Percentiles rank a stretch among this genome's conserved stretches.
Evolutionary conservation across 2,113 vertebrate genomes (phyloP).

Genomic region (Neotoma lepida): DNA sequence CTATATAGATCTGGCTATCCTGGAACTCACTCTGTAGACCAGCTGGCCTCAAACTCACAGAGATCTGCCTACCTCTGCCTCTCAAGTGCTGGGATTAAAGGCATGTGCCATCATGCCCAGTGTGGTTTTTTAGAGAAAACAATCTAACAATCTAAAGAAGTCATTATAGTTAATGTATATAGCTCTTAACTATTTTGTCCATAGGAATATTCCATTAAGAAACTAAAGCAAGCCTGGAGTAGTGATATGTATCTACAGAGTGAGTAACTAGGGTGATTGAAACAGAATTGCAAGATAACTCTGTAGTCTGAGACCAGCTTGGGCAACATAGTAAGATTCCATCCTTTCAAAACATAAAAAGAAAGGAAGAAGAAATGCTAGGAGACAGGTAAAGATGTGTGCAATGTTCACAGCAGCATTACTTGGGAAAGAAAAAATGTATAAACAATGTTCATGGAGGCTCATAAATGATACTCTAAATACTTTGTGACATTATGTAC

Average conservation of each 20-base stretch:
- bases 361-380: slow-evolving; percentile 2
- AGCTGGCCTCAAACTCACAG: neutral
- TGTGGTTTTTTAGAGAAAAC: neutral
- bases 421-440: neutral
- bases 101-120: neutral
- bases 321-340: neutral
- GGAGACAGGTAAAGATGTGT: neutral
- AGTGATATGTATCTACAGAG: neutral
- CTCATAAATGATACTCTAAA: slow-evolving; percentile 6
- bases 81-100: neutral
- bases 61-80: neutral
- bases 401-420: neutral
- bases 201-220: slow-evolving; percentile 20
- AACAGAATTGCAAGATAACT: neutral
- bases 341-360: neutral
- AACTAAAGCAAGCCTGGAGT: neutral
- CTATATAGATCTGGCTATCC: neutral
- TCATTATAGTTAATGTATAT: neutral
- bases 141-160: slow-evolving; percentile 35
- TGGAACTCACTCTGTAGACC: neutral
- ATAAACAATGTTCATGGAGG: neutral
- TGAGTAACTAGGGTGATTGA: neutral
- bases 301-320: neutral
- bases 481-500: neutral
- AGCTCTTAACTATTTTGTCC: slow-evolving; percentile 37